Base-by-base conservation (phyloP, 92 coral and sea anemone genomes). In the Metridium senile region DNA sequence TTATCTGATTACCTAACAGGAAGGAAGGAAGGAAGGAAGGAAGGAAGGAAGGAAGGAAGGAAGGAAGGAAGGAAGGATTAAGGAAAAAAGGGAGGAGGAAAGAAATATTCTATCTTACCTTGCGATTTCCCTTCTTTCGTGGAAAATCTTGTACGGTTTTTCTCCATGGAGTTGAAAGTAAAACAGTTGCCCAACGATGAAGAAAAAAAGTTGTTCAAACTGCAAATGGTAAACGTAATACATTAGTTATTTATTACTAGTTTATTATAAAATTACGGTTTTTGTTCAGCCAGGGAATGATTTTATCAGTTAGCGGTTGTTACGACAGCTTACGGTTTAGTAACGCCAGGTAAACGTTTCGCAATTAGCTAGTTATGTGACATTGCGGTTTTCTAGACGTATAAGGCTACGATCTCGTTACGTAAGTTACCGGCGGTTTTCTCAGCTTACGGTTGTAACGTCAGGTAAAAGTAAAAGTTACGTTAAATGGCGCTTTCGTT, bases 141-240 rank as follows among this genome's bases (percentile, higher is more conserved):
- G 71, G 27, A 51, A 11, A 26, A 1, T 58, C 64, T 23, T 25
- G n/a, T 11, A 39, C 30, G 31, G 22, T 45, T 21, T 21, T 33
- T 13, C 9, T 74, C 34, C 6, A 26, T 45, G 34, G 74, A 25
- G 64, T 76, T 64, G 71, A 76, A 76, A 1, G 81, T 76, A 23
- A 39, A 76, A 46, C 81, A 76, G 30, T 76, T 76, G 4, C 81
- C 81, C 29, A 33, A 76, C 32, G 33, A 16, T 1, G 64, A 63
- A 4, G 49, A 31, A 23, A 26, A 76, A 6, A 76, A 20, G 10
- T 64, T 30, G 1, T 27, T 2, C 13, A 76, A 66, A 11, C 81
- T 76, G 72, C 53, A 22, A 35, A 58, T 26, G 7, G 51, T n/a
- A n/a, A n/a, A n/a, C n/a, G n/a, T n/a, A n/a, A n/a, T n/a, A n/a